Base-by-base conservation (phyloP, 1,140 invertebrate species). In the Nylanderia fulva region DNA sequence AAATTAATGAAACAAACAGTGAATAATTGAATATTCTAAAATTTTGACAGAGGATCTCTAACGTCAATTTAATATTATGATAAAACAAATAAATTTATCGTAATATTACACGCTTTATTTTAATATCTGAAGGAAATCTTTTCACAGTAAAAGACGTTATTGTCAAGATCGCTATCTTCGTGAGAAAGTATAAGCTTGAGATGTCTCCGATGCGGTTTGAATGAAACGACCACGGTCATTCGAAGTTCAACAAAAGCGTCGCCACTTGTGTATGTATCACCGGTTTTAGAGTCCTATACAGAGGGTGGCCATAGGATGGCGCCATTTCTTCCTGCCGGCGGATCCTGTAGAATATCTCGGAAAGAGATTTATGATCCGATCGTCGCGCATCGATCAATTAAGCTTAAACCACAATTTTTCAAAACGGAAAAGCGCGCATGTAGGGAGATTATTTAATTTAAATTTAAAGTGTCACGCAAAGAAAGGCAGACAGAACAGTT, bases 201-300 rank as follows among this genome's bases (percentile, higher is more conserved):
- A 72, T 72, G 52, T 82, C 66, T 42, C 18, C 66, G 27, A 71
- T 11, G 66, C 8, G 66, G 13, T n/a, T 82, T 72, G 77, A 82
- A 82, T 72, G 36, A 82, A 71, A 80, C 56, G 36, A 71, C 48
- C 52, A 36, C 8, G 21, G 63, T 79, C 76, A 79, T 56, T 15
- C 63, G 21, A 72, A 33, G 48, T 42, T 24, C 27, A 56, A 82
- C 77, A 80, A 80, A 71, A 82, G 36, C 36, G 13, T 60, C 24
- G 18, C n/a, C 64, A 39, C 36, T 58, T 58, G 66, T 36, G 7
- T 71, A 45, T 80, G 18, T 58, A 68, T 15, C 61, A 36, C 18
- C 52, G 52, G 11, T 45, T 82, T 58, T 71, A 58, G 24, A 52
- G 8, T 71, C 42, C 24, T 13, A 7, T 24, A 21, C 8, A 42